Base-by-base conservation (phyloP, 2,888 invertebrate genomes). In the Rhabditoides inermis region DNA sequence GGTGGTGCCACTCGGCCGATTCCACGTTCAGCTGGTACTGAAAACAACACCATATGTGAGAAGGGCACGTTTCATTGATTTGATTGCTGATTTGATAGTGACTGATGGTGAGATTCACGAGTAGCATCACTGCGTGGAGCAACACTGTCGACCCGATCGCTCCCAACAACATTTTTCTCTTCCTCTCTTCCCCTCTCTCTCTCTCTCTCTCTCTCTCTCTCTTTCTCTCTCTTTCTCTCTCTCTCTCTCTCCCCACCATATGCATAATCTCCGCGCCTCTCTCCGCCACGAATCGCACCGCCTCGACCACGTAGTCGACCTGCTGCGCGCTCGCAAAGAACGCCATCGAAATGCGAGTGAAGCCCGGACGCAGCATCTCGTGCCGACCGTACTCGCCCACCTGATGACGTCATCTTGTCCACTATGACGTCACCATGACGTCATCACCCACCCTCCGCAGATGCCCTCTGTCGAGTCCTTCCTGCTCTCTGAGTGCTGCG, bases 1-100 rank as follows among this genome's bases (percentile, higher is more conserved):
- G 85, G 74, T 90, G 89, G 57, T 85, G 83, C 89, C 90, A 90
- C 77, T 89, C 88, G 0, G 88, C 90, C 0, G 88, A 88, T 75
- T 88, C 85, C 4, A 86, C 84, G 75, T 89, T 88, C n/a, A 88
- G 83, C 10, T 85, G 83, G 76, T 90, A 90, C 77, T 88, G 86
- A 0, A 63, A 52, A 23, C 1, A 40, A 22, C 32, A 2, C 3
- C 27, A 15, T 20, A 6, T 47, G 36, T 27, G 15, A 36, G 39
- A 35, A 28, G n/a, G n/a, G n/a, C n/a, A n/a, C n/a, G n/a, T n/a
- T n/a, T n/a, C n/a, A n/a, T n/a, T n/a, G n/a, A n/a, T n/a, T n/a
- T n/a, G n/a, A n/a, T n/a, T n/a, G n/a, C n/a, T n/a, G n/a, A n/a
- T n/a, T n/a, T n/a, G n/a, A n/a, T n/a, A n/a, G n/a, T n/a, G n/a